Percentiles rank a stretch among this genome's conserved stretches.
Conservation (phyloP, 2,113 vertebrate species). For the Trichechus manatus region DNA sequence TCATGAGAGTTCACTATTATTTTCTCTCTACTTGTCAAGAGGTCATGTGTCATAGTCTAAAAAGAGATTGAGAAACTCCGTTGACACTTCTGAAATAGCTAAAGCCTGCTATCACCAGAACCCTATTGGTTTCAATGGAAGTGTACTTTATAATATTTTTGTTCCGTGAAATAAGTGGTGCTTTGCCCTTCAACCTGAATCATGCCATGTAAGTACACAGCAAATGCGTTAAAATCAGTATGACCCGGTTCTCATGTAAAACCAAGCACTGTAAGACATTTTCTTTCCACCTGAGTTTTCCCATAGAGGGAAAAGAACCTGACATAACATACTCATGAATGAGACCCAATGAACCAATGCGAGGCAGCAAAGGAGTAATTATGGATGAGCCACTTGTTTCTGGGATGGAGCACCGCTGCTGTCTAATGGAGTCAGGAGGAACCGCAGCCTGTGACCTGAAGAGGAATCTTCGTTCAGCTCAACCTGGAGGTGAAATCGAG, state of each 20-base stretch:
- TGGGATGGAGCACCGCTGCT: background rate
- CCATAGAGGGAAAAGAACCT: background rate
- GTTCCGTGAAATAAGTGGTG: background rate
- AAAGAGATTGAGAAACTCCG: background rate
- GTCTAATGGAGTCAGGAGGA: background rate
- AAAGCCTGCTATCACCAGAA: background rate
- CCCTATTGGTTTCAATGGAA: background rate
- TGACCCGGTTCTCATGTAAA: background rate
- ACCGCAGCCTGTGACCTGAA: background rate
- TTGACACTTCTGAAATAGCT: background rate
- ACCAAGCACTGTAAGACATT: background rate
- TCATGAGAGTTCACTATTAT: background rate
- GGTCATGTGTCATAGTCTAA: background rate
- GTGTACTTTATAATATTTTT: background rate
- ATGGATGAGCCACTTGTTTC: background rate
- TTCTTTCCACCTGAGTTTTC: background rate
- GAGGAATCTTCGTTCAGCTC: background rate
- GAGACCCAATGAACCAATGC: background rate
- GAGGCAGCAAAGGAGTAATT: background rate
- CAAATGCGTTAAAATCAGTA: conserved; percentile 17
- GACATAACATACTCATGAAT: background rate
- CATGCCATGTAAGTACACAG: background rate
- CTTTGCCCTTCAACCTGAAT: background rate
- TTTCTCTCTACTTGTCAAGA: background rate
- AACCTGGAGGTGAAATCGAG: background rate